Conservation (phyloP, 1,140 invertebrate genomes). For the Thaumetopoea pityocampa region DNA sequence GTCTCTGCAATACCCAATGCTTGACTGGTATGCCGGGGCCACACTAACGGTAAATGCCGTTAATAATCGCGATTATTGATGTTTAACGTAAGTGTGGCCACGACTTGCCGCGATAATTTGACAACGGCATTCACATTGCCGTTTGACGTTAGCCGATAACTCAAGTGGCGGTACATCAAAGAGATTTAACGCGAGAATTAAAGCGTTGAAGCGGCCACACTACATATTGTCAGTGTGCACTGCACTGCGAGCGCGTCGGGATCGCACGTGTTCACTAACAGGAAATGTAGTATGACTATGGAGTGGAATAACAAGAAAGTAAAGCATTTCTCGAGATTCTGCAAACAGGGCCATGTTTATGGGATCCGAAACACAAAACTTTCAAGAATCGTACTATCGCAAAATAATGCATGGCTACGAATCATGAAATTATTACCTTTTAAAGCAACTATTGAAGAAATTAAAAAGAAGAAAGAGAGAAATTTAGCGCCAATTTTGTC, state of each 20-base stretch:
- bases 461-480: no score
- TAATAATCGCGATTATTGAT: conserved; percentile 1
- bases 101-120: conserved; percentile 6
- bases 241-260: not conserved
- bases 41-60: not conserved
- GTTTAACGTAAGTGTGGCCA: conserved; percentile 1
- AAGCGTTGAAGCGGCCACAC: conserved; percentile 2
- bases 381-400: conserved; percentile 21
- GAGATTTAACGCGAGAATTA: conserved; percentile 3
- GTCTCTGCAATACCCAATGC: no score
- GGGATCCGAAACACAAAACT: conserved; percentile 20
- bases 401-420: no score
- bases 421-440: no score
- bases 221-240: not conserved
- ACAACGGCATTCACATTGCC: conserved; percentile 10
- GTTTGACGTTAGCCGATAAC: conserved; percentile 7
- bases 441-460: no score
- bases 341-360: conserved; percentile 25
- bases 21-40: not conserved
- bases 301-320: conserved; percentile 17
- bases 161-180: not conserved
- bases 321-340: conserved; percentile 18
- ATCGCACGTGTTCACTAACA: not conserved
- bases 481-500: no score
- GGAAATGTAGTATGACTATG: conserved; percentile 1